Evolutionary conservation across 2,888 invertebrate species (phyloP).

Genomic region (Ophioninae sp.): DNA sequence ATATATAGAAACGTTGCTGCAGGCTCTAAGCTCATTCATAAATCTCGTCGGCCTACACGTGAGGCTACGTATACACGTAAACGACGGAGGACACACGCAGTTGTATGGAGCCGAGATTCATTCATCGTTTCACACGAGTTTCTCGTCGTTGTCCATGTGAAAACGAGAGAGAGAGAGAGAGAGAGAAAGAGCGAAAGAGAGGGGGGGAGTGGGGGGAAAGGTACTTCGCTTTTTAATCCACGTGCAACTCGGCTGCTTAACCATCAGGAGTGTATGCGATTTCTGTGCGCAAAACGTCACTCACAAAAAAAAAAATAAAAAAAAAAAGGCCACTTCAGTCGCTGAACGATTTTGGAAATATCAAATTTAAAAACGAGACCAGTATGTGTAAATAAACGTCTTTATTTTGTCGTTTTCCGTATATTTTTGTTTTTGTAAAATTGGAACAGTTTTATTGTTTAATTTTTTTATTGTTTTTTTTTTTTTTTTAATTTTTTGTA

Average conservation of each 20-base stretch:
- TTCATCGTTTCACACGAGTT: conserved; percentile 55
- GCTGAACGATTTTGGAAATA: too few species aligned
- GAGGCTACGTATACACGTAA: conserved; percentile 11
- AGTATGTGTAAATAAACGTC: too few species aligned
- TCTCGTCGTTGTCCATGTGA: conserved; percentile 16
- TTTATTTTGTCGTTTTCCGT: too few species aligned
- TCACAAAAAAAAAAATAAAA: too few species aligned
- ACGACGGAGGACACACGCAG: neutral
- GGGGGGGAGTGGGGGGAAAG: conserved; percentile 1
- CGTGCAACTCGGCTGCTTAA: conserved; percentile 31
- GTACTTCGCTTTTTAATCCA: conserved; percentile 50
- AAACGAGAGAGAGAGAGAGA: conserved; percentile 17
- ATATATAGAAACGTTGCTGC: conserved; percentile 56
- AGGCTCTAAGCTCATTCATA: conserved; percentile 73
- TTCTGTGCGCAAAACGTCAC: too few species aligned
- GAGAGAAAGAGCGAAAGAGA: conserved; percentile 2
- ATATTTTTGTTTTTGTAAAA: too few species aligned
- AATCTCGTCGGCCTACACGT: conserved; percentile 61
- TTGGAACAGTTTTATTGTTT: too few species aligned
- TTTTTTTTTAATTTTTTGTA: too few species aligned
- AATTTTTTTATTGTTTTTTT: too few species aligned
- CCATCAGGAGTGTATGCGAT: conserved; percentile 25
- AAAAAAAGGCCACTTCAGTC: too few species aligned
- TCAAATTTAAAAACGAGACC: too few species aligned
- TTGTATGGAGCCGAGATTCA: conserved; percentile 48